Evolutionary conservation across 2,888 invertebrate genomes (phyloP).

Genomic region (Metacarcinus magister): DNA sequence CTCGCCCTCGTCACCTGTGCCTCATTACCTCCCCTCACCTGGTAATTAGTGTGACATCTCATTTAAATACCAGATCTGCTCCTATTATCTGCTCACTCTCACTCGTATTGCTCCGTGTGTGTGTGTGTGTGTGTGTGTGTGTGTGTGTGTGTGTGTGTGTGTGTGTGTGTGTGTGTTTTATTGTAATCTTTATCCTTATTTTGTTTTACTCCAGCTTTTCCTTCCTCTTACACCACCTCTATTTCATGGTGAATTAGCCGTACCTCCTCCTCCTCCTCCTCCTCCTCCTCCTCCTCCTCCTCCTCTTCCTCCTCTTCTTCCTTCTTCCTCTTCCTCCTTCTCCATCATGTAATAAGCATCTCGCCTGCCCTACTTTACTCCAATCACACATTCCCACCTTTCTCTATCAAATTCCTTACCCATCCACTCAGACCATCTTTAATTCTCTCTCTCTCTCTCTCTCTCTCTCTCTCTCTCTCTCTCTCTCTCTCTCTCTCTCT

Average conservation of each 20-base stretch:
- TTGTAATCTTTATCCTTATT: background rate
- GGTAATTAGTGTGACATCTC: conserved; percentile 14
- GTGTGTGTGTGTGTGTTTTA: background rate
- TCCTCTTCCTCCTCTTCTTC: background rate
- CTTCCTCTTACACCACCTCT: background rate
- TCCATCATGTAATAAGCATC: no score
- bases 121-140: conserved; percentile 26
- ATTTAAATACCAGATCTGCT: conserved; percentile 15
- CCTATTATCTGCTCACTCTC: background rate
- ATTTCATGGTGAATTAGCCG: background rate
- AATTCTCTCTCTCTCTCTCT: conserved; percentile 18
- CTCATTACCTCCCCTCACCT: conserved; percentile 14
- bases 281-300: background rate
- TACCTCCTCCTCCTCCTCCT: background rate
- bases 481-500: conserved; percentile 12
- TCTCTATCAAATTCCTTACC: no score
- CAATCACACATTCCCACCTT: no score
- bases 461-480: conserved; percentile 12
- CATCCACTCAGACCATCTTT: no score
- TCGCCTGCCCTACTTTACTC: no score
- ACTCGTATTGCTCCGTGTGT: background rate
- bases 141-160: conserved; percentile 26
- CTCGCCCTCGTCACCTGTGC: conserved; percentile 9
- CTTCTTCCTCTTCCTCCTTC: no score
- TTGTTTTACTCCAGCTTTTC: background rate